Conservation (phyloP, 2,113 vertebrate species). For the Limanda limanda region DNA sequence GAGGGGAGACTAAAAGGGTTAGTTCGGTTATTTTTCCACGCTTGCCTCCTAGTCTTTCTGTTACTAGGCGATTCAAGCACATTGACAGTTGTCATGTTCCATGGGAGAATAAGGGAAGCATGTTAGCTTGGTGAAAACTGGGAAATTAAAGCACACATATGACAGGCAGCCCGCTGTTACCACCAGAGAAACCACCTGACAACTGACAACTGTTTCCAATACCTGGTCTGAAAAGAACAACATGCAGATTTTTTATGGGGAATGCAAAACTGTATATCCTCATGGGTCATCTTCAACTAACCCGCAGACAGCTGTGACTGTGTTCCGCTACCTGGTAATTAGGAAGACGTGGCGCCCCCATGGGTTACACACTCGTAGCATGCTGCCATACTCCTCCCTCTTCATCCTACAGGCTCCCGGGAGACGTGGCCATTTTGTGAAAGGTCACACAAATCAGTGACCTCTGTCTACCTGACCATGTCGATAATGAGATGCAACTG, state of each 20-base stretch:
- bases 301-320: constrained; percentile 73
- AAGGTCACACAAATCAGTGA: constrained; percentile 77
- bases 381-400: constrained; percentile 45
- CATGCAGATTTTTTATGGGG: constrained; percentile 50
- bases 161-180: constrained; percentile 25
- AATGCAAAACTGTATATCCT: constrained; percentile 64
- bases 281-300: constrained; percentile 68
- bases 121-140: constrained; percentile 50
- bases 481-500: constrained; percentile 80
- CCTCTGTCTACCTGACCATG: constrained; percentile 72
- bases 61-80: constrained; percentile 42
- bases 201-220: constrained; percentile 49
- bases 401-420: constrained; percentile 58
- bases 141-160: constrained; percentile 54
- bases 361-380: constrained; percentile 48
- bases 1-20: constrained; percentile 68
- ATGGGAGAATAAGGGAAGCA: constrained; percentile 24
- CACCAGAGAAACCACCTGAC: constrained; percentile 24
- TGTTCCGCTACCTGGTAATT: constrained; percentile 70
- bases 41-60: constrained; percentile 41
- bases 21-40: constrained; percentile 72
- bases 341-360: constrained; percentile 56
- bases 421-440: constrained; percentile 71
- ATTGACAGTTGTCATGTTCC: constrained; percentile 56
- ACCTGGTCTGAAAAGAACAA: constrained; percentile 42